Evolutionary conservation across 2,113 vertebrate species (phyloP), one percentile per base, ranked within the genome.

Genomic region (Aldabrachelys gigantea): DNA sequence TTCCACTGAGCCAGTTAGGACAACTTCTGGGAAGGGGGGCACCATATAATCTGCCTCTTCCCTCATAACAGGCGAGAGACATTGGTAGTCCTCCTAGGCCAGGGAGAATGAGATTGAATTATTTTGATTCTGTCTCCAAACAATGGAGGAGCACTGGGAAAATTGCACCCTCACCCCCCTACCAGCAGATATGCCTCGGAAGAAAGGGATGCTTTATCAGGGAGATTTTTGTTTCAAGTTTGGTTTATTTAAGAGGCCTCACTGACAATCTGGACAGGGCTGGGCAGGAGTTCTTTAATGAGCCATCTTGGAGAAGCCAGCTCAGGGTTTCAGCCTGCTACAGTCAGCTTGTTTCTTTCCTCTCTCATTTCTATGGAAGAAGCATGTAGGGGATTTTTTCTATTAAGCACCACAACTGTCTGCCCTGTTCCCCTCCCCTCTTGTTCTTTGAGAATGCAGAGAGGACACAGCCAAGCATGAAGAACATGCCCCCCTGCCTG

Each of bases 391-490:
- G 84, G 19, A 79, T 95, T 62, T 93, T 92, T 95, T 59, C 85
- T 88, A 0, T 90, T 88, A 95, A 94, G 57, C 90, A 94, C 50
- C 62, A 69, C 91, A 96, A 89, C 89, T 90, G 72, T 53, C 88
- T 94, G 82, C 41, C 49, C 88, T 83, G n/a, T 95, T 88, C 24
- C 47, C 88, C 83, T 38, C 91, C 94, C 47, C 52, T 91, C 93
- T 93, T 95, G 87, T 95, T 94, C 52, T 80, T 87, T 94, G 72
- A 0, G 2, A 87, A 90, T 93, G 84, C 76, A 96, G 78, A 86
- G 57, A 94, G 93, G 89, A 87, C 89, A 54, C 35, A 93, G 76
- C 56, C 91, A 96, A 95, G 94, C 87, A 88, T 93, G 89, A 94
- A 94, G 87, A 97, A 85, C 47, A 89, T 49, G 80, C 19, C 82